Conservation (phyloP, 1,140 invertebrate species). For the Drosophila micromelanica region DNA sequence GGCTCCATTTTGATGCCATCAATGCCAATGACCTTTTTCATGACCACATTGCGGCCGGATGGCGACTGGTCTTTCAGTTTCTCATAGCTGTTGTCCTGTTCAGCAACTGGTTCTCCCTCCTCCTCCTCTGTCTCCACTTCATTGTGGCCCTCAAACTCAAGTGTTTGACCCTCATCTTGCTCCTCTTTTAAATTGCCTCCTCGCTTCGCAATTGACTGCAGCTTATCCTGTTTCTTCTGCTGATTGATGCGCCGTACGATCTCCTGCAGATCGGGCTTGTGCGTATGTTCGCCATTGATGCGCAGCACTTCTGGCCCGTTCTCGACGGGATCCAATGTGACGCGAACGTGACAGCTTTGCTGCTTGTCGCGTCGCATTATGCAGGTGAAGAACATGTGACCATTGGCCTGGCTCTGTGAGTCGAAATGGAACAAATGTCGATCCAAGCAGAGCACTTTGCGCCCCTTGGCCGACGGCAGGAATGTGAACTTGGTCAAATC, state of each 20-base stretch:
- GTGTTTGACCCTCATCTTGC: background rate
- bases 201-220: background rate
- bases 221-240: slow-evolving; percentile 32
- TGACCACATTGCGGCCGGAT: slow-evolving; percentile 29
- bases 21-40: slow-evolving; percentile 72
- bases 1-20: slow-evolving; percentile 71
- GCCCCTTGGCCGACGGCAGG: slow-evolving; percentile 75
- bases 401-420: slow-evolving; percentile 64
- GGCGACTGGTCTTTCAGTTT: slow-evolving; percentile 25
- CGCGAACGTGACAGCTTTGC: slow-evolving; percentile 64
- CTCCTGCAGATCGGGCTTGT: slow-evolving; percentile 55
- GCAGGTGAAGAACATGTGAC: slow-evolving; percentile 77
- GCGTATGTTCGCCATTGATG: slow-evolving; percentile 72
- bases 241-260: slow-evolving; percentile 52
- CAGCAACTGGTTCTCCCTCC: slow-evolving; percentile 10
- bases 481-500: slow-evolving; percentile 73
- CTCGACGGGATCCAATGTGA: slow-evolving; percentile 59
- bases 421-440: slow-evolving; percentile 70
- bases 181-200: background rate
- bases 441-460: slow-evolving; percentile 69
- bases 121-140: slow-evolving; percentile 18
- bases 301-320: slow-evolving; percentile 59
- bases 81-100: slow-evolving; percentile 34
- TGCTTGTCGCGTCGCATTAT: slow-evolving; percentile 64
- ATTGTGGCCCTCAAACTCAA: slow-evolving; percentile 49